A percentile compares a stretch with the other conserved stretches of the same genome.
Conservation (phyloP, 92 coral and sea anemone species). For the Blastomussa wellsi region DNA sequence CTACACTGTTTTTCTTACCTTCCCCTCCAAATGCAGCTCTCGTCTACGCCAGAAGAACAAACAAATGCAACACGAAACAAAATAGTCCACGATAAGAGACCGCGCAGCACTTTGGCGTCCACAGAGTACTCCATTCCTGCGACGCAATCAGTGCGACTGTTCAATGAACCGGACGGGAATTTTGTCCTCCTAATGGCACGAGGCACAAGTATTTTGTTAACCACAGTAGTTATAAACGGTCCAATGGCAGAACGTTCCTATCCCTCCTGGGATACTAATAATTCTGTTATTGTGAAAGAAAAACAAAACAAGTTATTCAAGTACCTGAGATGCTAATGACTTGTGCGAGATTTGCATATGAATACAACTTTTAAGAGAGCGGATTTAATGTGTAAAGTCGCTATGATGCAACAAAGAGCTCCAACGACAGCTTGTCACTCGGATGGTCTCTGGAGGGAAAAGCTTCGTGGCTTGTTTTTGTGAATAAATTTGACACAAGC, state of each 20-base stretch:
- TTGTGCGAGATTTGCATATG: conserved; percentile 40
- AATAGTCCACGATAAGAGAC: conserved; percentile 3
- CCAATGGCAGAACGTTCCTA: conserved; percentile 26
- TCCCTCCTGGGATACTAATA: conserved; percentile 40
- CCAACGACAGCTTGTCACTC: conserved; percentile 30
- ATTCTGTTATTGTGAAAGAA: conserved; percentile 32
- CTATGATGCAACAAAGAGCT: conserved; percentile 12
- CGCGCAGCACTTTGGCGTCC: not conserved
- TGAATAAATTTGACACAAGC: conserved; percentile 32
- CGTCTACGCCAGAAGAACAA: conserved; percentile 11
- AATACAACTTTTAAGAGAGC: not conserved
- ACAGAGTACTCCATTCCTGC: conserved; percentile 3
- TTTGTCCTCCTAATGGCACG: conserved; percentile 58
- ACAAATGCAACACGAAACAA: conserved; percentile 7
- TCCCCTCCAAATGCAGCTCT: conserved; percentile 40
- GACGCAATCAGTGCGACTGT: not conserved
- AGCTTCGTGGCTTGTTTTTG: conserved; percentile 13
- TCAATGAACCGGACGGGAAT: conserved; percentile 11
- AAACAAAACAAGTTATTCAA: conserved; percentile 46
- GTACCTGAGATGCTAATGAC: conserved; percentile 21
- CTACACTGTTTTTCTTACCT: conserved; percentile 10
- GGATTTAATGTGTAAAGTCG: conserved; percentile 31
- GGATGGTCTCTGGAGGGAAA: not conserved
- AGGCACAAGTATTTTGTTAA: conserved; percentile 49
- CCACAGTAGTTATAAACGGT: conserved; percentile 37